phyloP scores from a whole-genome alignment of 2,888 invertebrate genomes.

The Lasioglossum villosulum region DNA sequence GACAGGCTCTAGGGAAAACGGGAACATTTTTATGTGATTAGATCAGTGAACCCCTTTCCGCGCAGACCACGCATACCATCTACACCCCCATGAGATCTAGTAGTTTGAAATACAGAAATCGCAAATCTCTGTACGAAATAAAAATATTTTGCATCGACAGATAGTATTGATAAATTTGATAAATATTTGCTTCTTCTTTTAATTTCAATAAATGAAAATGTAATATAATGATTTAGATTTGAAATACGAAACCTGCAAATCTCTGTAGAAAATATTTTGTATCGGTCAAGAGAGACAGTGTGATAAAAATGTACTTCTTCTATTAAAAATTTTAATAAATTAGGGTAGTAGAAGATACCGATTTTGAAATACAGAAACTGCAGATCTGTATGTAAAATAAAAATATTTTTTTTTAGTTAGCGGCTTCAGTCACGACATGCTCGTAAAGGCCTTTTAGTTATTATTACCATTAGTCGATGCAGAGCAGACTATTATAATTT shows the following conservation, averaged over 20 bases:
- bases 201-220: background rate
- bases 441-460: background rate
- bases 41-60: background rate
- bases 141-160: background rate
- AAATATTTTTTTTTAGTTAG: background rate
- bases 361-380: no score
- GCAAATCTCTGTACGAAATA: background rate
- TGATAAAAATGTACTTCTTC: background rate
- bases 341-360: no score
- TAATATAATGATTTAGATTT: no score
- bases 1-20: background rate
- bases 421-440: background rate
- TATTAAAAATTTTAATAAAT: no score
- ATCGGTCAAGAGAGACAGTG: background rate
- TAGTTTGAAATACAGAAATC: background rate
- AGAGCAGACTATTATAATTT: conserved; percentile 3
- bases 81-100: background rate
- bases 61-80: background rate
- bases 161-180: background rate
- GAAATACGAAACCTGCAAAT: no score
- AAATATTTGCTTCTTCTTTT: background rate
- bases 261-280: background rate
- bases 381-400: no score
- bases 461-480: background rate
- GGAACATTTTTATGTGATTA: conserved; percentile 15